A percentile compares a stretch with the other conserved stretches of the same genome.
Conservation (phyloP, 1,140 invertebrate species). For the Mercenaria mercenaria region DNA sequence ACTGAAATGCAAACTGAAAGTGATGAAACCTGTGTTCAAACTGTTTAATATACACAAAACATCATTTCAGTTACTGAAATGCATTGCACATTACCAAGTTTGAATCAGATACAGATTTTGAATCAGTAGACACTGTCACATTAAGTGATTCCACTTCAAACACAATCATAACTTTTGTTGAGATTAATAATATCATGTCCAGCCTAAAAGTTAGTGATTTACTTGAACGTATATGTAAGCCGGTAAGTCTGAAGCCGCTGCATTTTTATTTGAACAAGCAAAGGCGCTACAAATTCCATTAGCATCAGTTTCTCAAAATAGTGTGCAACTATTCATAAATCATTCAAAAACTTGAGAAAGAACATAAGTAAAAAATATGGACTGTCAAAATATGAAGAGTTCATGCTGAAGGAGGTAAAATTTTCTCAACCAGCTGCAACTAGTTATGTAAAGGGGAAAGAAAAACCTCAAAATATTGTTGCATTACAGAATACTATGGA, state of each 20-base stretch:
- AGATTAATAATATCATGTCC: neutral
- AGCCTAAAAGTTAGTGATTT: no score
- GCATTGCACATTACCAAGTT: no score
- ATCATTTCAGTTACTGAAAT: neutral
- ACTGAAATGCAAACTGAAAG: neutral
- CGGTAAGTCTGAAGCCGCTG: neutral
- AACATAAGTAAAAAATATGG: neutral
- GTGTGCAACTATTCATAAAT: neutral
- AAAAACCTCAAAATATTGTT: neutral
- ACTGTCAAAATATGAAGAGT: neutral
- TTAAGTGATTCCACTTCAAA: neutral
- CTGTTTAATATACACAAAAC: neutral
- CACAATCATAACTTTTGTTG: neutral
- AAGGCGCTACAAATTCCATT: neutral
- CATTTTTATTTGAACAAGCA: constrained; percentile 10
- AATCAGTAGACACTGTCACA: neutral
- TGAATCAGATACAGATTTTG: neutral
- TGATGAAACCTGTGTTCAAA: neutral
- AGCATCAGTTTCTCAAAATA: neutral
- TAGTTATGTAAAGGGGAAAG: neutral
- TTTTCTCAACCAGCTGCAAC: neutral
- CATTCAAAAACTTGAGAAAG: constrained; percentile 4
- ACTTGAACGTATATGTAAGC: neutral
- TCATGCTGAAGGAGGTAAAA: neutral
- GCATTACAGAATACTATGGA: neutral